Base-by-base conservation (phyloP, 2,888 invertebrate species). In the Eilema caniola region DNA sequence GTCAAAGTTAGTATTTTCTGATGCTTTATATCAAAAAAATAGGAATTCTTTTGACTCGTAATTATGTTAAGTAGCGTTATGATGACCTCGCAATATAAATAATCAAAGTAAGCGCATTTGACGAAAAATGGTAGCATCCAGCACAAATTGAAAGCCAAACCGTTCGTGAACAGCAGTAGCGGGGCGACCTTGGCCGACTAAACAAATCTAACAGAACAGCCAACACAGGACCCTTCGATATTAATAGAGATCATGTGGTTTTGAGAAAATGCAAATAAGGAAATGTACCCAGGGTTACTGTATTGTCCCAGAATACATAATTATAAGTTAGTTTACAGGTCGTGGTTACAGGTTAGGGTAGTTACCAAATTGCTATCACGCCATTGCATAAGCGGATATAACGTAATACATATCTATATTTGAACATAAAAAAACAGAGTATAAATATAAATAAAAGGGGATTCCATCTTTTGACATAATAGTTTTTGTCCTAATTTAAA, bases 141-240 rank as follows among this genome's bases (percentile, higher is more conserved):
- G 57, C 12, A 25, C 23, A 25, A 24, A 24, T 25, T 25, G 57
- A 59, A 59, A 59, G 24, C 24, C 31, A 53, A 56, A 56, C 25
- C 53, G 64, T 12, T 24, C 31, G 33, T 14, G 28, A 56, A 65
- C 47, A 23, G 56, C 24, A 59, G 25, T 25, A 59, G 25, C 25
- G n/a, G 14, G 11, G 14, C 25, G 25, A 25, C 57, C 57, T 59
- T 59, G 57, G 57, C 57, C 57, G 12, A 59, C 57, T 24, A 57
- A 57, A 24, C 57, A 23, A 59, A 25, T 59, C 24, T 59, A 59
- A 59, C 57, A 59, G 25, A 59, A 59, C 57, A 25, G 57, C 5
- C 57, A 59, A 0, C 14, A 59, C 57, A 25, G 57, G 25, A 59
- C 25, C 24, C 14, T 23, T n/a, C 24, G 5, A 12, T 24, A 12